Evolutionary conservation across 2,797 vertebrate genomes (phyloP), one percentile per base, ranked within the genome.

Genomic region (Manis javanica): DNA sequence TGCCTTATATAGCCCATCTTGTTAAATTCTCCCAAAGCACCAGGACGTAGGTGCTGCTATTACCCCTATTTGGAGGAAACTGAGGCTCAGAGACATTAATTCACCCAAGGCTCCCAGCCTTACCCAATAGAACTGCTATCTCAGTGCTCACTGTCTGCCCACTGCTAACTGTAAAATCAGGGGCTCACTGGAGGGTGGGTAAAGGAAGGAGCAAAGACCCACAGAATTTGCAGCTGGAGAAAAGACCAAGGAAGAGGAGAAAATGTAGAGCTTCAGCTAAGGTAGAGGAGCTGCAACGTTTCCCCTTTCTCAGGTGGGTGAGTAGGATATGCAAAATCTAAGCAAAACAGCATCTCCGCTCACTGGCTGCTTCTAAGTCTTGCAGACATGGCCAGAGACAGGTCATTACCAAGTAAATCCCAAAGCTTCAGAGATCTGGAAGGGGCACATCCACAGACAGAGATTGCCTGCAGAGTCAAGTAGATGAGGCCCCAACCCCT

Each of bases 31-130:
- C 71, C 46, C 6, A 63, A 71, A 94, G 77, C 26, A 72, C 78
- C 64, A 66, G 9, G 29, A 94, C 85, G 86, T 96, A 95, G 61
- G 94, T 88, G 26, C 49, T 89, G n/a, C 78, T 81, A 34, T 51
- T 61, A 7, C 10, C 34, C 55, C 7, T 83, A 42, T 59, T 94
- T 94, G 18, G 29, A 96, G 69, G 53, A 94, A 78, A 86, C 34
- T 29, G 37, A 87, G 46, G 7, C 74, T 92, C 46, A 46, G 13
- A 88, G 31, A 77, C 26, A 74, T n/a, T 79, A 53, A 94, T 74
- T 31, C 37, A 51, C 9, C 23, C 34, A 46, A 79, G n/a, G 23
- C 49, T 91, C 55, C n/a, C 5, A 19, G 59, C 1, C 37, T 51
- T 89, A 59, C 51, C 24, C 24, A 46, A 9, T 10, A 14, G 55